phyloP scores from a whole-genome alignment of 1,140 invertebrate genomes.

The Atta colombica region DNA sequence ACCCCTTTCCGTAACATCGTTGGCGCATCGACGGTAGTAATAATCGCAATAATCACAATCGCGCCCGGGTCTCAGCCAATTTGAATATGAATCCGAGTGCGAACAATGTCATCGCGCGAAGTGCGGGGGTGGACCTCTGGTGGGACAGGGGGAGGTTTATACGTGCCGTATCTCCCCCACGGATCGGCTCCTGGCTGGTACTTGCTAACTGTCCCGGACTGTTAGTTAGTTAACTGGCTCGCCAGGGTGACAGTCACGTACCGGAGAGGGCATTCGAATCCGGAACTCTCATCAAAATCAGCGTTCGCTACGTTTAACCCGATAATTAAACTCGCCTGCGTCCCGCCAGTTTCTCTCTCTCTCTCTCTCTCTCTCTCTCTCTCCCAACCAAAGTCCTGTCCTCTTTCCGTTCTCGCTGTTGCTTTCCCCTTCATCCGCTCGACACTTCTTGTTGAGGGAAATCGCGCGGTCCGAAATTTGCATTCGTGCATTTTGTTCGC shows the following conservation, averaged over 20 bases:
- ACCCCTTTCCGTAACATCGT: conserved; percentile 77
- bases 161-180: conserved; percentile 86
- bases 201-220: conserved; percentile 84
- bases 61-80: conserved; percentile 83
- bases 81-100: conserved; percentile 87
- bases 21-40: conserved; percentile 82
- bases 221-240: conserved; percentile 87
- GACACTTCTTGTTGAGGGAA: conserved; percentile 80
- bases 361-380: too few species aligned
- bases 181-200: conserved; percentile 83
- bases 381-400: conserved; percentile 14
- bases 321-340: conserved; percentile 85
- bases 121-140: conserved; percentile 52
- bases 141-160: conserved; percentile 78
- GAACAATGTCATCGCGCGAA: conserved; percentile 85
- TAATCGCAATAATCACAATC: conserved; percentile 86
- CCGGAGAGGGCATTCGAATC: conserved; percentile 84
- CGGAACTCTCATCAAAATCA: conserved; percentile 87
- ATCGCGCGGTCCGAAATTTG: conserved; percentile 84
- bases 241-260: conserved; percentile 86
- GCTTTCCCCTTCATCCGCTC: conserved; percentile 19
- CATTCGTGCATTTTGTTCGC: conserved; percentile 83
- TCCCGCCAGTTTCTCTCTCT: conserved; percentile 28
- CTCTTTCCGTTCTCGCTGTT: conserved; percentile 44
- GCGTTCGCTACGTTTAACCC: conserved; percentile 86